These are phyloP conservation scores for Cyanoliseus patagonus DNA, from an alignment of 2,113 vertebrate genomes.

Conservation along the genomic window DNA sequence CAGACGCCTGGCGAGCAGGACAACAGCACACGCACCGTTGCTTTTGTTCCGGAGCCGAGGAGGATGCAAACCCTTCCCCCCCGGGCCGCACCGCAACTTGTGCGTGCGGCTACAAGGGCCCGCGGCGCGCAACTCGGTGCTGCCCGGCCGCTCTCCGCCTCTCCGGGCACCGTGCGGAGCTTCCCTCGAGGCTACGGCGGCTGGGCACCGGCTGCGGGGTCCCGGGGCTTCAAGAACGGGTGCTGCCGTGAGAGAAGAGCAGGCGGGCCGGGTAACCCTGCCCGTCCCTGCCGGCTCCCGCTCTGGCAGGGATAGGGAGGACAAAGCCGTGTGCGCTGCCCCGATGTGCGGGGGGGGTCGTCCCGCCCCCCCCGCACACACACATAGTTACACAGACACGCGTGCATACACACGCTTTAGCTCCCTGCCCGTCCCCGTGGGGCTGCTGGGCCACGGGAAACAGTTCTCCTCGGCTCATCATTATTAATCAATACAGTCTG, in stretches of 20 bases:
- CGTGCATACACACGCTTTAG: not conserved
- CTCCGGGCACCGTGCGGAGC: not conserved
- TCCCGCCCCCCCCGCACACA: not conserved
- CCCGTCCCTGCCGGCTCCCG: not conserved
- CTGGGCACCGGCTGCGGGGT: not conserved
- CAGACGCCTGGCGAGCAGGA: not conserved
- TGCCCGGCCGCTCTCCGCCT: not conserved
- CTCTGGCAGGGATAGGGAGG: not conserved
- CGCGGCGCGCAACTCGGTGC: not conserved
- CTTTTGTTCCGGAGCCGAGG: not conserved
- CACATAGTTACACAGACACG: not conserved
- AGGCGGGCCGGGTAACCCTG: not conserved
- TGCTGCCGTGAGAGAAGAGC: not conserved
- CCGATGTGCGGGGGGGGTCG: not conserved
- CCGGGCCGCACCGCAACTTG: not conserved
- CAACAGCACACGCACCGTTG: not conserved
- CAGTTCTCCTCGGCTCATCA: not conserved
- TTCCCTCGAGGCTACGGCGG: too few species aligned
- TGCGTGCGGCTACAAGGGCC: not conserved
- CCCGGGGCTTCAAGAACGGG: not conserved
- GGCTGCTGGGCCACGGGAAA: not conserved
- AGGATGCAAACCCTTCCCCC: not conserved
- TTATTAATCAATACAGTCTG: slow-evolving; percentile 1
- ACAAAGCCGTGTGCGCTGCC: not conserved
- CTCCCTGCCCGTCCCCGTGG: not conserved